Percentiles rank a stretch among this genome's conserved stretches.
phyloP scores from a whole-genome alignment of 2,797 vertebrate genomes.

The Etheostoma nigrum region DNA sequence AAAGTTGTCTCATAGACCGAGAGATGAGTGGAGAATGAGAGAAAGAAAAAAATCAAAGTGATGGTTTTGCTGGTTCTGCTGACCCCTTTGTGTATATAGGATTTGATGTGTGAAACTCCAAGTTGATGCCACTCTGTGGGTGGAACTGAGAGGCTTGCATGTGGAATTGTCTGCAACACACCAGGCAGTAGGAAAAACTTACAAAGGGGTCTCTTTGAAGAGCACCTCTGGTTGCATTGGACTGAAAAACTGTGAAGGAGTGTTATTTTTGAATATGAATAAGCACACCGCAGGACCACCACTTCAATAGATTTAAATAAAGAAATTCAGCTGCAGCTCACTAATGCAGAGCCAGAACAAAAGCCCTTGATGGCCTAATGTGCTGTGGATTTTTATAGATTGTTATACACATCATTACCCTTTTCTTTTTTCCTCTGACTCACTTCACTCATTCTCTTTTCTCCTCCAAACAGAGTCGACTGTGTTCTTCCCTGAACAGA shows the following conservation, averaged over 20 bases:
- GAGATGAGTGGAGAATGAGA: conserved; percentile 20
- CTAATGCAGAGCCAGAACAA: conserved; percentile 63
- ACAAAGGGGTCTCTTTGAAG: conserved; percentile 68
- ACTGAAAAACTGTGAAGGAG: conserved; percentile 37
- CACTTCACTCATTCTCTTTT: conserved; percentile 8
- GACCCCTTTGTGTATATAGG: conserved; percentile 37
- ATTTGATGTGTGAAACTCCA: conserved; percentile 50
- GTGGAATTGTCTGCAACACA: conserved; percentile 63
- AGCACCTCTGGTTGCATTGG: conserved; percentile 64
- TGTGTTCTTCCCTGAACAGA: conserved; percentile 91
- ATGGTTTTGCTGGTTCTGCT: conserved; percentile 25
- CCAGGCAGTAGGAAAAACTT: conserved; percentile 49
- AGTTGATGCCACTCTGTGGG: conserved; percentile 50
- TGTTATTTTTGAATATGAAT: conserved; percentile 70
- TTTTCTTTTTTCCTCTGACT: conserved; percentile 35
- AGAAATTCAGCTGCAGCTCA: conserved; percentile 28
- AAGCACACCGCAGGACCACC: conserved; percentile 62
- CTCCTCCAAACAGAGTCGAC: conserved; percentile 75
- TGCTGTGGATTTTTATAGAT: conserved; percentile 59
- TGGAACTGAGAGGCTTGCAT: conserved; percentile 45
- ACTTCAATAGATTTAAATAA: conserved; percentile 55
- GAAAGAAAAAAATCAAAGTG: conserved; percentile 42
- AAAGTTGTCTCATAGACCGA: conserved; percentile 44
- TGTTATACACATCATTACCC: conserved; percentile 56
- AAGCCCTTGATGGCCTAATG: conserved; percentile 52